Percentiles rank a stretch among this genome's conserved stretches.
Evolutionary conservation across 2,797 vertebrate species (phyloP).

Genomic region (Bryconaethiops microstoma): DNA sequence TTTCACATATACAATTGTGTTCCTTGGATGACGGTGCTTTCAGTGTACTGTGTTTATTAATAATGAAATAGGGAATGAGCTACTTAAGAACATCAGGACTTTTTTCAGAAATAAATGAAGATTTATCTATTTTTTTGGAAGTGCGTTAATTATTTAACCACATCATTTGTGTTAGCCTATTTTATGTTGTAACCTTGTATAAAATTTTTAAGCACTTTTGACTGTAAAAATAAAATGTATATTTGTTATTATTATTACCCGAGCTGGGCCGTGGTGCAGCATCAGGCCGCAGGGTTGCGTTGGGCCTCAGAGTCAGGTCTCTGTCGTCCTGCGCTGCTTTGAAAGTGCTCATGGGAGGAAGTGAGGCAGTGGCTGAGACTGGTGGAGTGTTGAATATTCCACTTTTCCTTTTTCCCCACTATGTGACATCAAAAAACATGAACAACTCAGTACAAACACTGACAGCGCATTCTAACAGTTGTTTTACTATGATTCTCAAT

Average conservation of each 20-base stretch:
- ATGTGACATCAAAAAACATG: conserved; percentile 54
- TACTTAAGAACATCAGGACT: no score
- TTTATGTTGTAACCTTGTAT: no score
- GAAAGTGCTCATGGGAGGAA: conserved; percentile 72
- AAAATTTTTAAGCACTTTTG: no score
- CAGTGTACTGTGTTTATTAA: no score
- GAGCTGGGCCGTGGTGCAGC: conserved; percentile 58
- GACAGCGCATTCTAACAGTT: background rate
- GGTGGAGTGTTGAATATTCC: conserved; percentile 65
- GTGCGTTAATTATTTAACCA: no score
- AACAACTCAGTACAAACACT: background rate
- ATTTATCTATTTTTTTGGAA: no score
- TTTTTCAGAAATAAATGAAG: no score
- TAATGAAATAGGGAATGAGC: no score
- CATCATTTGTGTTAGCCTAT: no score
- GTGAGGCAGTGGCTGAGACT: conserved; percentile 70
- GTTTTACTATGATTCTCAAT: conserved; percentile 2
- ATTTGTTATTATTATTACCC: conserved; percentile 60
- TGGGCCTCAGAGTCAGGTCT: conserved; percentile 69
- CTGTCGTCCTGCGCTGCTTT: conserved; percentile 57
- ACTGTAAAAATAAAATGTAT: background rate
- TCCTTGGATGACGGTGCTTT: no score
- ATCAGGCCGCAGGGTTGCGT: conserved; percentile 73
- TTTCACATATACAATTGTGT: no score
- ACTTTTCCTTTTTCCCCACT: conserved; percentile 64